Percentiles rank a stretch among this genome's conserved stretches.
Evolutionary conservation across 2,888 invertebrate genomes (phyloP).

Genomic region (Diploptera punctata): DNA sequence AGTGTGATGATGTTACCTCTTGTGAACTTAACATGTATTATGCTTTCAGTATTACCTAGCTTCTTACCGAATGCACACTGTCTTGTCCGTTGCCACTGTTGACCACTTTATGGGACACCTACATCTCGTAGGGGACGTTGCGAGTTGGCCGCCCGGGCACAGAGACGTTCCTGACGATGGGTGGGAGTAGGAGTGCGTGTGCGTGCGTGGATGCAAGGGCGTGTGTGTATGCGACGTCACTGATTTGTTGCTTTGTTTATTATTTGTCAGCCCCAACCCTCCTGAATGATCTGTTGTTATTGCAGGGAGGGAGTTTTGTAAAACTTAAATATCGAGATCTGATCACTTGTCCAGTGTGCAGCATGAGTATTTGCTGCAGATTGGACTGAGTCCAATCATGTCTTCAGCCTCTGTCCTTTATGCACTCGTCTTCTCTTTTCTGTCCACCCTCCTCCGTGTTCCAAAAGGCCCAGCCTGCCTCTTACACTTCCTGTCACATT

Average conservation of each 20-base stretch:
- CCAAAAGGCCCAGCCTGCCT: constrained; percentile 15
- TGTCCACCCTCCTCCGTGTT: constrained; percentile 32
- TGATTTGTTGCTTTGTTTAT: constrained; percentile 23
- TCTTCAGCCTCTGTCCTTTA: constrained; percentile 42
- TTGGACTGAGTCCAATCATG: constrained; percentile 21
- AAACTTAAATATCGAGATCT: neutral
- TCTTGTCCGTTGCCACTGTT: constrained; percentile 43
- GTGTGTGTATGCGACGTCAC: constrained; percentile 8
- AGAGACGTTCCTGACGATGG: constrained; percentile 22
- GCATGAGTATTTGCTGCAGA: constrained; percentile 41
- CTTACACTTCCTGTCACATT: constrained; percentile 9
- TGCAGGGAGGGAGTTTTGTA: constrained; percentile 16
- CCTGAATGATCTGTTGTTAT: constrained; percentile 14
- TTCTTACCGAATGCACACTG: constrained; percentile 43
- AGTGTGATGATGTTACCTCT: constrained; percentile 42
- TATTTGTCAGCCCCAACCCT: constrained; percentile 4
- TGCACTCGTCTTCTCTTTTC: constrained; percentile 40
- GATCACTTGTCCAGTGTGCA: constrained; percentile 32
- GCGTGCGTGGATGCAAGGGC: constrained; percentile 5
- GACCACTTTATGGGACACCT: constrained; percentile 46
- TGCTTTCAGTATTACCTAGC: constrained; percentile 43
- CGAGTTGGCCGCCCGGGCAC: constrained; percentile 19
- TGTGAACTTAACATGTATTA: constrained; percentile 42
- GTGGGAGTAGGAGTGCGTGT: constrained; percentile 32
- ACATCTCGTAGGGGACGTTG: constrained; percentile 39